A percentile compares a stretch with the other conserved stretches of the same genome.
Evolutionary conservation across 1,140 invertebrate genomes (phyloP).

Genomic region (Drosophila sproati): DNA sequence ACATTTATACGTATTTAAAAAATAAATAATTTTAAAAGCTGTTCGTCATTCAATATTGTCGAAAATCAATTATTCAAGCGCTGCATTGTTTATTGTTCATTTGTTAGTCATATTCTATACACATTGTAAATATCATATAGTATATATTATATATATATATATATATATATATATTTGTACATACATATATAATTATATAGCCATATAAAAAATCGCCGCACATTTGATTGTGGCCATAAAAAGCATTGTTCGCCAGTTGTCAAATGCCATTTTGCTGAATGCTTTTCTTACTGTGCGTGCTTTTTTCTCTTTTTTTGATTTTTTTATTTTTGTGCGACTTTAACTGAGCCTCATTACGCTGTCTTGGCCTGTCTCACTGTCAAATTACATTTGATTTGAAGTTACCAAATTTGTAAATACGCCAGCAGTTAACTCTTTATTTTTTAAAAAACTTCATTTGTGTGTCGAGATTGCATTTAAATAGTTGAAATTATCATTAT

Average conservation of each 20-base stretch:
- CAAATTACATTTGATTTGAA: slow-evolving; percentile 74
- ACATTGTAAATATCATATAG: slow-evolving; percentile 11
- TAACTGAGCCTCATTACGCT: slow-evolving; percentile 62
- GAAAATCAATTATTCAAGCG: slow-evolving; percentile 51
- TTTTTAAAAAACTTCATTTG: slow-evolving; percentile 4
- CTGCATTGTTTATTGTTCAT: slow-evolving; percentile 59
- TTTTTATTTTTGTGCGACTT: slow-evolving; percentile 18
- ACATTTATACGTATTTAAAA: not conserved
- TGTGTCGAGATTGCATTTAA: slow-evolving; percentile 25
- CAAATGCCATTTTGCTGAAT: slow-evolving; percentile 60
- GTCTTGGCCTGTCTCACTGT: slow-evolving; percentile 46
- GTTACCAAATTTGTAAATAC: slow-evolving; percentile 74
- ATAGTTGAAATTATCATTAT: slow-evolving; percentile 22
- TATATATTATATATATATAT: slow-evolving; percentile 7
- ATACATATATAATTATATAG: slow-evolving; percentile 1
- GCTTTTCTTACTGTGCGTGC: slow-evolving; percentile 11
- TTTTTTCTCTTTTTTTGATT: slow-evolving; percentile 23
- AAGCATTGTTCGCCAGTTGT: slow-evolving; percentile 72
- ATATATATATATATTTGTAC: not conserved
- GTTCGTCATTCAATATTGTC: slow-evolving; percentile 22
- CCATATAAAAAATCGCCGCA: slow-evolving; percentile 22
- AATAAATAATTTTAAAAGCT: not conserved
- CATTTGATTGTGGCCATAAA: slow-evolving; percentile 68
- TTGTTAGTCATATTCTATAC: slow-evolving; percentile 22
- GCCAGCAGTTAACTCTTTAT: not conserved